These are phyloP conservation scores for Stenurella melanura DNA, from an alignment of 2,888 invertebrate genomes.

Conservation along the genomic window DNA sequence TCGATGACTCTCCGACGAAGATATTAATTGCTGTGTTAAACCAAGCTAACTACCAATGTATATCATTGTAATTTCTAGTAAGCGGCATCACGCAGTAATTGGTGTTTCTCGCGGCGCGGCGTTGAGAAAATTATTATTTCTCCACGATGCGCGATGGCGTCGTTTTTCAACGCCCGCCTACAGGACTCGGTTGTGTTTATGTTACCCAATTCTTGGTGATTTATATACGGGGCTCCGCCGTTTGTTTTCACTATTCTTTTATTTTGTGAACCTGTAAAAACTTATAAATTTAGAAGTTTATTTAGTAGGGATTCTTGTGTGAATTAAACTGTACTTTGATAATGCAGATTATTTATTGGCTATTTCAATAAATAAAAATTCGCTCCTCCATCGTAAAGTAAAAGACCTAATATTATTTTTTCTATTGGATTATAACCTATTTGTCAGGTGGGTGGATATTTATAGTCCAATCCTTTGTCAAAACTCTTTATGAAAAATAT, in stretches of 20 bases:
- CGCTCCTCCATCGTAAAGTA: too few species aligned
- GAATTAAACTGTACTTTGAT: too few species aligned
- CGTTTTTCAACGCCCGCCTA: conserved; percentile 14
- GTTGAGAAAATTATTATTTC: conserved; percentile 14
- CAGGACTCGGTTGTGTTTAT: not conserved
- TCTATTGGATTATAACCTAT: too few species aligned
- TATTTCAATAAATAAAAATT: too few species aligned
- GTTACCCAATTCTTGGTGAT: conserved; percentile 18
- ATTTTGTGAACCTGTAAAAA: not conserved
- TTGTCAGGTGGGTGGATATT: too few species aligned
- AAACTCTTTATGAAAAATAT: too few species aligned
- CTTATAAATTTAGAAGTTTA: not conserved
- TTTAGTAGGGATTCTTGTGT: too few species aligned
- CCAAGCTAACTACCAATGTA: conserved; percentile 60
- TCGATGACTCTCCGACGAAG: conserved; percentile 62
- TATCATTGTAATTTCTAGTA: conserved; percentile 57
- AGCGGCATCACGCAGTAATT: conserved; percentile 22
- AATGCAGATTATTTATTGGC: too few species aligned
- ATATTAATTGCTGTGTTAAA: conserved; percentile 63
- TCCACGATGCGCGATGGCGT: conserved; percentile 10
- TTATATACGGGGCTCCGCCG: conserved; percentile 11
- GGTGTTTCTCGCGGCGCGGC: conserved; percentile 13
- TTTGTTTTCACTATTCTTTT: conserved; percentile 2
- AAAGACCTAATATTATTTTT: too few species aligned
- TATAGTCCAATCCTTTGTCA: too few species aligned